These are phyloP conservation scores for Lineus longissimus DNA, from an alignment of 1,140 invertebrate species.

Conservation along the genomic window DNA sequence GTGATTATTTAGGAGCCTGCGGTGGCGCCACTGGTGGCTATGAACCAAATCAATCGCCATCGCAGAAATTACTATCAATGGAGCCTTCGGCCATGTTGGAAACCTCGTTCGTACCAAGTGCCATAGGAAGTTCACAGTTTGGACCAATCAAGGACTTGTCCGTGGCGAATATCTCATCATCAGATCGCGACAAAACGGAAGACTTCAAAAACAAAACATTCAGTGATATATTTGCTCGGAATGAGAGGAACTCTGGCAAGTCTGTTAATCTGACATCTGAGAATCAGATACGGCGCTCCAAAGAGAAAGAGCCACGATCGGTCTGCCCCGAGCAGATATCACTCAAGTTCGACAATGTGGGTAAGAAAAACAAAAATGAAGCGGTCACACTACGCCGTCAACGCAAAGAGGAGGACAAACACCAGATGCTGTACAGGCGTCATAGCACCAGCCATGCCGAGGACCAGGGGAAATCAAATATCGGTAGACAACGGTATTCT, in stretches of 20 bases:
- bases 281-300: not conserved
- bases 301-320: not conserved
- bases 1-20: not conserved
- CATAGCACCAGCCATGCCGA: not conserved
- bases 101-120: not conserved
- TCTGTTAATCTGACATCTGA: not conserved
- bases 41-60: not conserved
- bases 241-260: not conserved
- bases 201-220: conserved; percentile 32
- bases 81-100: not conserved
- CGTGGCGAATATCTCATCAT: conserved; percentile 40
- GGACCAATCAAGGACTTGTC: conserved; percentile 45
- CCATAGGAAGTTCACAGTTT: conserved; percentile 21
- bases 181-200: conserved; percentile 39
- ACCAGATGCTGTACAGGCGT: not conserved
- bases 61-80: not conserved
- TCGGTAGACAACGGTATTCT: not conserved
- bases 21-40: conserved; percentile 5
- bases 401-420: not conserved
- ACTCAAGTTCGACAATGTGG: not conserved
- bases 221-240: not conserved
- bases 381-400: not conserved
- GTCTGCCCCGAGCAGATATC: not conserved
- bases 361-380: not conserved
- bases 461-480: not conserved